A percentile compares a stretch with the other conserved stretches of the same genome.
phyloP scores from a whole-genome alignment of 2,888 invertebrate genomes.

The Balanococcus diminutus region DNA sequence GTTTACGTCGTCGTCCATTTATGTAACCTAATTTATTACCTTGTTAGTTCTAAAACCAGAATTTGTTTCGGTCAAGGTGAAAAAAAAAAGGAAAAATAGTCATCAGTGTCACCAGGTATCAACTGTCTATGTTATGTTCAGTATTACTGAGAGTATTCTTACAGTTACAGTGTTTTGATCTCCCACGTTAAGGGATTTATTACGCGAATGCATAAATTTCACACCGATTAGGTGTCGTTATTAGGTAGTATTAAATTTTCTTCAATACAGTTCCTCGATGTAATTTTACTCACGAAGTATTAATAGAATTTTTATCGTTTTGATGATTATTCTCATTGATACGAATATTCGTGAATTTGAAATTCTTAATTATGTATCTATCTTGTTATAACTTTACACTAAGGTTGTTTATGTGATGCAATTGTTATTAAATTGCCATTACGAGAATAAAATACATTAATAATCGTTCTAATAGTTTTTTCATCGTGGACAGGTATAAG shows the following conservation, averaged over 20 bases:
- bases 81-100: too few species aligned
- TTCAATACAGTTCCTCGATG: neutral
- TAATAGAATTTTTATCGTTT: neutral
- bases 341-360: neutral
- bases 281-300: neutral
- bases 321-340: neutral
- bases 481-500: neutral
- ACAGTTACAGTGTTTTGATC: neutral
- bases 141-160: neutral
- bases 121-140: neutral
- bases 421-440: neutral
- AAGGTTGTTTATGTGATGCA: constrained; percentile 26
- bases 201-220: neutral
- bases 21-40: constrained; percentile 1
- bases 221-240: neutral
- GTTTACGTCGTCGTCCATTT: neutral
- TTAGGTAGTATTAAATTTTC: neutral
- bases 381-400: neutral
- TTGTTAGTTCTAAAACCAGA: neutral
- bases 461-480: neutral
- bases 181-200: neutral
- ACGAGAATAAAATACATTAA: neutral
- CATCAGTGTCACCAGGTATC: neutral
- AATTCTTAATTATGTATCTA: neutral
- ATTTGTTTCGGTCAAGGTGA: neutral